phyloP scores from a whole-genome alignment of 2,888 invertebrate genomes.

The Tipula confusa region DNA sequence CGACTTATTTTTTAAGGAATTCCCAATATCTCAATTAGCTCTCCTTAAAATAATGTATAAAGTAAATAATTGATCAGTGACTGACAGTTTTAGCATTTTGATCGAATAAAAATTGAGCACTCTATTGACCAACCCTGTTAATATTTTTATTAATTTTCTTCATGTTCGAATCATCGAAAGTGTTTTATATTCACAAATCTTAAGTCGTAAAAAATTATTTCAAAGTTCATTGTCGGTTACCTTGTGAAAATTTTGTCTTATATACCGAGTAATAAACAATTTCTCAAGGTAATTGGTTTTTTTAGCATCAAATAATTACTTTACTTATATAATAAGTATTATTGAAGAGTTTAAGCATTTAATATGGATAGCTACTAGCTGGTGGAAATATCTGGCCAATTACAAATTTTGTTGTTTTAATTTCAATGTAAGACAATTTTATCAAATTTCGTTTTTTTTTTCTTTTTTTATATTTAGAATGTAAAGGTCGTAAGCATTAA shows the following conservation, averaged over 20 bases:
- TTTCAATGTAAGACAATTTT: not conserved
- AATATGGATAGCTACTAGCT: too few relatives aligned
- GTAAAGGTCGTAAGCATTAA: not conserved
- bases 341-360: not conserved
- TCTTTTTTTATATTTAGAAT: too few relatives aligned
- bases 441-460: not conserved
- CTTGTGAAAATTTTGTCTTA: not conserved
- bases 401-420: not conserved
- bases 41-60: too few relatives aligned
- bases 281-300: conserved; percentile 4
- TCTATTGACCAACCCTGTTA: not conserved
- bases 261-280: not conserved
- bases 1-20: too few relatives aligned
- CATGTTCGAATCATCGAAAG: too few relatives aligned
- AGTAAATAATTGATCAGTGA: too few relatives aligned
- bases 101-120: too few relatives aligned
- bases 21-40: too few relatives aligned
- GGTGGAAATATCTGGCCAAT: not conserved
- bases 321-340: not conserved
- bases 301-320: not conserved
- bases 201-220: not conserved
- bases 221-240: not conserved
- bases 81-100: too few relatives aligned
- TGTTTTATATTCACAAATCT: not conserved
- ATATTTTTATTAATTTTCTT: not conserved